Conservation (phyloP, 2,113 vertebrate species). For the Stomatorhinus ivindoensis region DNA sequence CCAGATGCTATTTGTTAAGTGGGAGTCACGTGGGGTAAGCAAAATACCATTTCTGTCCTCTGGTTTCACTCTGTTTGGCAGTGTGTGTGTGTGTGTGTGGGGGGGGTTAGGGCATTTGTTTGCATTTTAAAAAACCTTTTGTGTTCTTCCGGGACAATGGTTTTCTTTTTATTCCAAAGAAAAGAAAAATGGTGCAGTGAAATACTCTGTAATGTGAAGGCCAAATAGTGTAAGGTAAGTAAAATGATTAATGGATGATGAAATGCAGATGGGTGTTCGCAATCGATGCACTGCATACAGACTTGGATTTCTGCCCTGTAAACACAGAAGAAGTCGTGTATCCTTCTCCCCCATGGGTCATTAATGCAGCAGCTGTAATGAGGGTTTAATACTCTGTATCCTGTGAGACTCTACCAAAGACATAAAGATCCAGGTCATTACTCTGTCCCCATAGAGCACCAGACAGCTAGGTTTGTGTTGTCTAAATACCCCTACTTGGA, state of each 20-base stretch:
- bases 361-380: neutral
- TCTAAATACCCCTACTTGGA: neutral
- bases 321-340: neutral
- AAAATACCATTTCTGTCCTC: neutral
- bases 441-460: neutral
- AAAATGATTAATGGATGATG: neutral
- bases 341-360: neutral
- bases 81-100: neutral
- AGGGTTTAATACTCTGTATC: slow-evolving; percentile 4
- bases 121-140: neutral
- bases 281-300: neutral
- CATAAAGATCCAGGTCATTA: neutral
- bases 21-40: neutral
- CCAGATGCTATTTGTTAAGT: neutral
- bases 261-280: neutral
- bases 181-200: neutral
- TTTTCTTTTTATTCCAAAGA: neutral
- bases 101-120: neutral
- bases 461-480: neutral
- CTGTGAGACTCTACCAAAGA: neutral
- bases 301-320: neutral
- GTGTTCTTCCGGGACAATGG: neutral
- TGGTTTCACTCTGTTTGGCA: neutral
- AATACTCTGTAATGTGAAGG: neutral
- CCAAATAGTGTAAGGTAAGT: neutral